phyloP scores from a whole-genome alignment of 2,888 invertebrate genomes.

The Nemoura dubitans region DNA sequence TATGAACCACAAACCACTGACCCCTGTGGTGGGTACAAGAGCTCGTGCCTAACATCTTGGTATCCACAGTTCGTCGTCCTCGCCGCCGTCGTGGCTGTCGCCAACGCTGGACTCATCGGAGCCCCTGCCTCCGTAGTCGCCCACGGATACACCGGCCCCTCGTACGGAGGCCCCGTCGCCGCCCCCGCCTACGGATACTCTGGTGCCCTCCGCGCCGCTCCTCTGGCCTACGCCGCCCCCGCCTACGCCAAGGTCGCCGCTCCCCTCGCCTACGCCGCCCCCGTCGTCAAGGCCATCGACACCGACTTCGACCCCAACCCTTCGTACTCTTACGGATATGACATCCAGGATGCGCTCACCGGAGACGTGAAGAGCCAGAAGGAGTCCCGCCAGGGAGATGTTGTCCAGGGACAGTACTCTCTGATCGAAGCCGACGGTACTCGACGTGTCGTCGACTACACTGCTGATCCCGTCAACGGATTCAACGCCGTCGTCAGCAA shows the following conservation, averaged over 20 bases:
- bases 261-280: slow-evolving; percentile 41
- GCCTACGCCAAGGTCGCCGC: slow-evolving; percentile 42
- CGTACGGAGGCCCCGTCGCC: slow-evolving; percentile 9
- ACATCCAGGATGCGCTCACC: slow-evolving; percentile 63
- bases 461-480: slow-evolving; percentile 63
- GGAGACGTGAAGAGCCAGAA: slow-evolving; percentile 65
- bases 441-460: slow-evolving; percentile 64
- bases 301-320: slow-evolving; percentile 46
- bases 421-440: slow-evolving; percentile 65
- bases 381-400: slow-evolving; percentile 64
- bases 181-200: slow-evolving; percentile 36
- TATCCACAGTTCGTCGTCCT: too few species aligned
- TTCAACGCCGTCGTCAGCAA: slow-evolving; percentile 64
- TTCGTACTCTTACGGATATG: slow-evolving; percentile 43
- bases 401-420: slow-evolving; percentile 64
- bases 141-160: slow-evolving; percentile 8
- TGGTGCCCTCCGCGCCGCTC: slow-evolving; percentile 26
- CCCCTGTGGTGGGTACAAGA: too few species aligned
- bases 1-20: too few species aligned
- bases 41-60: too few species aligned
- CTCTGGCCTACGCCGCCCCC: slow-evolving; percentile 32
- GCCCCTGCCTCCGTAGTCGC: slow-evolving; percentile 30
- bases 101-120: slow-evolving; percentile 35
- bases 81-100: not conserved
- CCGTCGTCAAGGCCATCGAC: slow-evolving; percentile 38